A percentile compares a stretch with the other conserved stretches of the same genome.
phyloP scores from a whole-genome alignment of 2,113 vertebrate genomes.

The Gambusia affinis region DNA sequence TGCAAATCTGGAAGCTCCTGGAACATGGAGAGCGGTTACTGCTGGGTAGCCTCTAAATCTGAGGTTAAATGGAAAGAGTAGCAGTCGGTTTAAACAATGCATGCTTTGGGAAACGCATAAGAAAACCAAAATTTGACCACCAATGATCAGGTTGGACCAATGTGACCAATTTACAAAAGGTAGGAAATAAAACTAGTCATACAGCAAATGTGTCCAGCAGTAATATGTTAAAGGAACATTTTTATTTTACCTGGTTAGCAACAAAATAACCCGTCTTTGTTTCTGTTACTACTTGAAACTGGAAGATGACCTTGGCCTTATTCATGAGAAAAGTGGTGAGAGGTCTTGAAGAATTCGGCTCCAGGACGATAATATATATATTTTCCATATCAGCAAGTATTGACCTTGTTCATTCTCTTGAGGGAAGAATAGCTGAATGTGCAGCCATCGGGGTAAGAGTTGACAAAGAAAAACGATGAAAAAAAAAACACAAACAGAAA shows the following conservation, averaged over 20 bases:
- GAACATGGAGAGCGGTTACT: constrained; percentile 9
- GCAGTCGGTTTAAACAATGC: constrained; percentile 3
- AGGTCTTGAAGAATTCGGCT: not conserved
- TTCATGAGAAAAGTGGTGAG: not conserved
- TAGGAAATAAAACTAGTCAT: no score
- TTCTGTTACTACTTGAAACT: not conserved
- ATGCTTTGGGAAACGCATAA: not conserved
- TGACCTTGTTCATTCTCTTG: not conserved
- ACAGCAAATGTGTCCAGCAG: no score
- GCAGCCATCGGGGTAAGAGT: not conserved
- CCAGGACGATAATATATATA: not conserved
- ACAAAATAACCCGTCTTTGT: not conserved
- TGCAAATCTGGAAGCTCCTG: constrained; percentile 34
- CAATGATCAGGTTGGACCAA: not conserved
- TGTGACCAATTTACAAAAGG: not conserved
- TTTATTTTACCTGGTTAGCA: no score
- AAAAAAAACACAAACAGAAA: not conserved
- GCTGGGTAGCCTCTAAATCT: constrained; percentile 23
- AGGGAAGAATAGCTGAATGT: not conserved
- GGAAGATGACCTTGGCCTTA: not conserved
- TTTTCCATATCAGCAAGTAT: not conserved
- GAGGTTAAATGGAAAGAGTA: constrained; percentile 36
- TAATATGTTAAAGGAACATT: no score
- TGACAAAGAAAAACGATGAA: not conserved
- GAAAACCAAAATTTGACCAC: not conserved